Evolutionary conservation across 2,113 vertebrate genomes (phyloP).

Genomic region (Protobothrops flavoviridis): DNA sequence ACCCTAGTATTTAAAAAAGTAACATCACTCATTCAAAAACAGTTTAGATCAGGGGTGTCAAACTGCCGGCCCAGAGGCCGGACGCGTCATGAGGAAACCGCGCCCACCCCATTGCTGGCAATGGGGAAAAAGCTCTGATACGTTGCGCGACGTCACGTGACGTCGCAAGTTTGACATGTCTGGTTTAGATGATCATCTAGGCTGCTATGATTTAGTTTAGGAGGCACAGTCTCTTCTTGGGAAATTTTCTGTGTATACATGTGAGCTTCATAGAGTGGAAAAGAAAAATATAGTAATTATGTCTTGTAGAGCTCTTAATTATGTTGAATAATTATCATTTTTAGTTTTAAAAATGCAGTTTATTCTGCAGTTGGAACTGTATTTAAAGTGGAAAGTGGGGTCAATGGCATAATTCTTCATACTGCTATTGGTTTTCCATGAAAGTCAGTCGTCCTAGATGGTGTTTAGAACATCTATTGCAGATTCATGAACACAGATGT

Average conservation of each 20-base stretch:
- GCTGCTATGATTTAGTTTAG: neutral
- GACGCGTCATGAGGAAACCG: too few relatives aligned
- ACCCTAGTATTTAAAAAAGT: neutral
- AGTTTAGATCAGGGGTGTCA: too few relatives aligned
- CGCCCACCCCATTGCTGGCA: too few relatives aligned
- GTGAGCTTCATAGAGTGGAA: neutral
- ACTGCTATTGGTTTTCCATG: neutral
- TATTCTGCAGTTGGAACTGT: too few relatives aligned
- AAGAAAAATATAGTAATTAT: neutral
- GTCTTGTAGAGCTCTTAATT: neutral
- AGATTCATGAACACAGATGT: constrained; percentile 7
- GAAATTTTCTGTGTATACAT: neutral
- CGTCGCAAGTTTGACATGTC: too few relatives aligned
- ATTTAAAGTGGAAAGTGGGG: neutral
- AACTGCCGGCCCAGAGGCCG: too few relatives aligned
- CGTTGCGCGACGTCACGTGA: too few relatives aligned
- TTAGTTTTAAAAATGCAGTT: neutral
- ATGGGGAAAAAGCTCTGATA: too few relatives aligned
- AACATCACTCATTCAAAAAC: neutral
- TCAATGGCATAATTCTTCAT: neutral
- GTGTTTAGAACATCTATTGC: constrained; percentile 6
- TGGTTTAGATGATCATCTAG: neutral
- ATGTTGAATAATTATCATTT: neutral
- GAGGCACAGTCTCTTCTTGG: neutral
- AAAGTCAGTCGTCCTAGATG: neutral